Conservation (phyloP, 2,888 invertebrate species). For the Pammene fasciana region DNA sequence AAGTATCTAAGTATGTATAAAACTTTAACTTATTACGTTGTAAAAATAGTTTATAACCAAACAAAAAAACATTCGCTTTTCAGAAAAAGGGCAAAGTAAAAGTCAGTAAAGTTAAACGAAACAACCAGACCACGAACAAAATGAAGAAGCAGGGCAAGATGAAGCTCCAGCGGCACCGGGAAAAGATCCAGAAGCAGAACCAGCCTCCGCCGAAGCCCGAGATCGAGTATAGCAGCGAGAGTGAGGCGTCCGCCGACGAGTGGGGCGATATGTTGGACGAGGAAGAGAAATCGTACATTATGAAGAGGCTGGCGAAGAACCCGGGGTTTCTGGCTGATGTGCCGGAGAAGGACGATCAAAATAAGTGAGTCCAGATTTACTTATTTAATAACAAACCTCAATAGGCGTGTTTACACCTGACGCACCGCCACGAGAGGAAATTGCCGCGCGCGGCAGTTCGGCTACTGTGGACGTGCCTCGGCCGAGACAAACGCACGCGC, state of each 20-base stretch:
- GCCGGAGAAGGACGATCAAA: slow-evolving; percentile 60
- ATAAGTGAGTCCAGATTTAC: slow-evolving; percentile 21
- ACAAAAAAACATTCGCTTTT: slow-evolving; percentile 43
- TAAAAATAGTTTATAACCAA: slow-evolving; percentile 5
- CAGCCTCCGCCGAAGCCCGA: slow-evolving; percentile 57
- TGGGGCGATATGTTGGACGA: slow-evolving; percentile 84
- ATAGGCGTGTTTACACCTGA: no score
- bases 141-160: slow-evolving; percentile 81
- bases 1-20: slow-evolving; percentile 49
- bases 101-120: slow-evolving; percentile 82
- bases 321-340: slow-evolving; percentile 71
- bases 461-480: no score
- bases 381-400: not conserved
- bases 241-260: slow-evolving; percentile 78
- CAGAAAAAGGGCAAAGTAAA: slow-evolving; percentile 82
- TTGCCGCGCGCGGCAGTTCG: no score
- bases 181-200: slow-evolving; percentile 67
- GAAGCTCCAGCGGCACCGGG: slow-evolving; percentile 73
- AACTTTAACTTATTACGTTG: not conserved
- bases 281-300: slow-evolving; percentile 81
- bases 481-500: no score
- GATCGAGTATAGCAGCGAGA: slow-evolving; percentile 72
- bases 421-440: no score
- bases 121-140: slow-evolving; percentile 83
- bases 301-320: slow-evolving; percentile 71